Evolutionary conservation across 1,140 invertebrate genomes (phyloP), one percentile per base, ranked within the genome.

Genomic region (Drusus annulatus): DNA sequence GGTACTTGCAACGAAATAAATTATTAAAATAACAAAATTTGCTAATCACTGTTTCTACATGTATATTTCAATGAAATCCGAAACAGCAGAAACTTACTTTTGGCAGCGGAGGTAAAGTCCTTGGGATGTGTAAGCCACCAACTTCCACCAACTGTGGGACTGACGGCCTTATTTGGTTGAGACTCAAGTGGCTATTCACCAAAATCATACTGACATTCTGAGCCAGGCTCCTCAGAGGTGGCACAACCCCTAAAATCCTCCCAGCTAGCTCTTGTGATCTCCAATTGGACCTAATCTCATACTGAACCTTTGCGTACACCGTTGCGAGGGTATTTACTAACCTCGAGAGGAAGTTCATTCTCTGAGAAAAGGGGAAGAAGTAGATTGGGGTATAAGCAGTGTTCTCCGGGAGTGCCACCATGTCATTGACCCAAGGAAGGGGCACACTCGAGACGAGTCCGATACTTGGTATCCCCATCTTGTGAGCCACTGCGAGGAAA

Each of bases 371-470:
- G 0, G 83, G 78, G 0, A 89, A 51, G 50, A 92, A 84, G 63
- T 87, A 90, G 31, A 87, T 88, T 0, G 92, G 90, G 28, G 90
- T 86, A 78, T 89, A 88, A 0, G 91, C 90, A 0, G 90, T 82
- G 25, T 89, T 91, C 16, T 91, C 88, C 0, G 91, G 89, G 84
- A 91, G 91, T 2, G 85, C 90, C 50, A 91, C 87, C 75, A 89
- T 85, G 8, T 88, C 87, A 68, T 90, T 86, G 7, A 87, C 82
- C 90, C 90, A 92, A 1, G 90, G 90, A 80, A 91, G 90, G 3
- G 90, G 79, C 0, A 86, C 86, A 23, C 87, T 85, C 3, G 90
- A 88, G 76, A 87, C 87, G 0, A 90, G 80, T 0, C 88, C 89
- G 10, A 92, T 84, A 8, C 88, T 85, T 13, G 91, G 91, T 7